These are phyloP conservation scores for Atlantisia rogersi DNA, from an alignment of 2,113 vertebrate genomes.

Conservation along the genomic window DNA sequence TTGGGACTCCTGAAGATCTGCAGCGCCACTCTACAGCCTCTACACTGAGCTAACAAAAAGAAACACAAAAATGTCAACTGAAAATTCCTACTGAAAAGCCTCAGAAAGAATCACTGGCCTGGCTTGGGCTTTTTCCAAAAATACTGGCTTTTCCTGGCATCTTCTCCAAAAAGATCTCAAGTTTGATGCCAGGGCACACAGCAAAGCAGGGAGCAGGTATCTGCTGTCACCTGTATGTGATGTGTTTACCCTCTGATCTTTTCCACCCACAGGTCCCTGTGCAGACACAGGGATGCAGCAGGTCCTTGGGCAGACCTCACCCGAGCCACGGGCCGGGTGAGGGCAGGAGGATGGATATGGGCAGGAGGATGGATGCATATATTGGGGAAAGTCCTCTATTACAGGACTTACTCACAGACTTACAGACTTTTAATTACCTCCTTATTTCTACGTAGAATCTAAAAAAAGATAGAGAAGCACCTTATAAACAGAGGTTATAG, in stretches of 20 bases:
- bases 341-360: background rate
- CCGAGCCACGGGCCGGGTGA: rapidly evolving
- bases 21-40: background rate
- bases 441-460: background rate
- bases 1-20: background rate
- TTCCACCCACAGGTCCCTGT: background rate
- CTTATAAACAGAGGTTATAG: background rate
- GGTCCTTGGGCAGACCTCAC: background rate
- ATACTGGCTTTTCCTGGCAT: background rate
- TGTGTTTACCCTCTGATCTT: rapidly evolving
- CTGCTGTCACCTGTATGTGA: rapidly evolving
- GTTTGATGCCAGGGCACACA: rapidly evolving
- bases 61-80: background rate
- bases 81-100: background rate
- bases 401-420: background rate
- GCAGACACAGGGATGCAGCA: background rate
- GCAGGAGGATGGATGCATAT: background rate
- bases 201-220: background rate
- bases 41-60: background rate
- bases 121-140: background rate
- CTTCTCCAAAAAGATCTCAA: background rate
- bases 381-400: background rate
- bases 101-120: background rate
- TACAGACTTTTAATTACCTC: background rate
- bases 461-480: background rate